phyloP scores from a whole-genome alignment of 2,113 vertebrate genomes.

The Emydocephalus ijimae region DNA sequence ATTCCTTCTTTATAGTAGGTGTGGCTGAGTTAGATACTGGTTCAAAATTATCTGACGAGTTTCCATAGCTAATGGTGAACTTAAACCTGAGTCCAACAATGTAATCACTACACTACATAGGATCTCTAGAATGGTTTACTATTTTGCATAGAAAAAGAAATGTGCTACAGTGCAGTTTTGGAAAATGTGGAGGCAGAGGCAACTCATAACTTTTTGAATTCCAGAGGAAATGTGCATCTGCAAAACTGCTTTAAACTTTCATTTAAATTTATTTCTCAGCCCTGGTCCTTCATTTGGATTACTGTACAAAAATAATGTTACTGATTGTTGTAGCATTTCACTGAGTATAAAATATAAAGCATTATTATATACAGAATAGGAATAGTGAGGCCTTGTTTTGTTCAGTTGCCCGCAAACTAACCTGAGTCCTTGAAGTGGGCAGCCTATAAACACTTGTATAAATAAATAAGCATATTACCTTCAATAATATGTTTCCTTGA shows the following conservation, averaged over 20 bases:
- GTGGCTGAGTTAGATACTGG: neutral
- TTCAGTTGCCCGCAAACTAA: neutral
- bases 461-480: constrained; percentile 70
- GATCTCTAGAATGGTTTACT: neutral
- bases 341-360: neutral
- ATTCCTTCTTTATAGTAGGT: neutral
- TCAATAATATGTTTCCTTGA: constrained; percentile 97
- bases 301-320: neutral
- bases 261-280: neutral
- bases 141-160: neutral
- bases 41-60: neutral
- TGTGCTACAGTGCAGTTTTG: neutral
- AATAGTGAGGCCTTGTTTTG: neutral
- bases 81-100: neutral
- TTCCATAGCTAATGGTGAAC: neutral
- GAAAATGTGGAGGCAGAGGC: neutral
- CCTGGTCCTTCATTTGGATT: neutral
- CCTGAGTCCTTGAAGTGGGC: neutral
- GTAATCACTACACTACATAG: neutral
- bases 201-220: neutral
- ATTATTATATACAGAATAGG: neutral
- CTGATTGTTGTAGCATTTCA: neutral
- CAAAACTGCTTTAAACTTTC: neutral
- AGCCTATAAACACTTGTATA: neutral
- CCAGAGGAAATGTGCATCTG: neutral